phyloP scores from a whole-genome alignment of 1,140 invertebrate species.

The Onthophagus taurus region DNA sequence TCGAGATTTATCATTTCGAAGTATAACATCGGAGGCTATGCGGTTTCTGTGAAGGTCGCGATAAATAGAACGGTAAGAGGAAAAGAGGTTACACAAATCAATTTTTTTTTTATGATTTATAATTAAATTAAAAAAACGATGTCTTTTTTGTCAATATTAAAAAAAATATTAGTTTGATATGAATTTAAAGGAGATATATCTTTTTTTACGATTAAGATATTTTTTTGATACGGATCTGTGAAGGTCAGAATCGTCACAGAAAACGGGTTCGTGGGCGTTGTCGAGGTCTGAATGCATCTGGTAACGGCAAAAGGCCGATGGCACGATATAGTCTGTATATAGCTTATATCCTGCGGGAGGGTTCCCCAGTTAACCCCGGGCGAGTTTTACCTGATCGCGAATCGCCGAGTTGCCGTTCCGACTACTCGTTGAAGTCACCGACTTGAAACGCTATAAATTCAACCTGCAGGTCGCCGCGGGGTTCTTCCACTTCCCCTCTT shows the following conservation, averaged over 20 bases:
- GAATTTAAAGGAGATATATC: background rate
- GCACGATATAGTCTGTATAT: too few species aligned
- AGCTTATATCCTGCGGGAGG: conserved; percentile 23
- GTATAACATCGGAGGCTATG: too few species aligned
- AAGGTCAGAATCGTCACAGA: too few species aligned
- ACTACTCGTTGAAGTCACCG: conserved; percentile 14
- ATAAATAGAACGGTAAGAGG: too few species aligned
- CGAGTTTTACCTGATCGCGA: conserved; percentile 23
- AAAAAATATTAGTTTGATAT: conserved; percentile 1
- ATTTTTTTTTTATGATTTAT: too few species aligned
- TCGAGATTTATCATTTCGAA: too few species aligned
- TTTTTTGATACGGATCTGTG: background rate
- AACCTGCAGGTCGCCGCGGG: conserved; percentile 1
- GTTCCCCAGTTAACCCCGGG: conserved; percentile 31
- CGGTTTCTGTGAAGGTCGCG: too few species aligned
- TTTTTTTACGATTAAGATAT: background rate
- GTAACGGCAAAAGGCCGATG: too few species aligned
- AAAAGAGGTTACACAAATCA: too few species aligned
- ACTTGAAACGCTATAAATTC: background rate
- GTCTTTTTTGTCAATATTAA: background rate
- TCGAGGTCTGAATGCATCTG: background rate
- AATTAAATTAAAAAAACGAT: background rate
- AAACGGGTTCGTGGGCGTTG: background rate
- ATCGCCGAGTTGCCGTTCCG: conserved; percentile 18
- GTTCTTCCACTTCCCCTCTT: background rate